phyloP scores from a whole-genome alignment of 64 coral and sea anemone genomes.

The Stichodactyla helianthus region DNA sequence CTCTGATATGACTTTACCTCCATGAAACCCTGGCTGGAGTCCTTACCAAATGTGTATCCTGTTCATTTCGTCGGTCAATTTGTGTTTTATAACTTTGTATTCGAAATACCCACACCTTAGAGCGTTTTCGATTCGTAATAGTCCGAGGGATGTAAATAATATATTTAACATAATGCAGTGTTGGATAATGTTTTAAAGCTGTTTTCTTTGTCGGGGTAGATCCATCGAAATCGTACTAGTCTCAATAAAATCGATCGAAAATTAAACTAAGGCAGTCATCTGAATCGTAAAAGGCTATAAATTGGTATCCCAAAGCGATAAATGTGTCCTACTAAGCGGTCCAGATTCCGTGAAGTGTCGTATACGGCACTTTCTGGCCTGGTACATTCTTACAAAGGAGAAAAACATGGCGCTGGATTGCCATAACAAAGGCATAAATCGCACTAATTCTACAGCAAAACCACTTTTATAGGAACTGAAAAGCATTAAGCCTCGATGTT shows the following conservation, averaged over 20 bases:
- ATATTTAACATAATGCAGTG: slow-evolving; percentile 6
- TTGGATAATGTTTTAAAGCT: background rate
- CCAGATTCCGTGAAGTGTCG: background rate
- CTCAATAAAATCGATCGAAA: background rate
- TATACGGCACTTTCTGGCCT: background rate
- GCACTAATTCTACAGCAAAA: background rate
- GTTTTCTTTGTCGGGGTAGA: background rate
- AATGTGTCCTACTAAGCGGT: background rate
- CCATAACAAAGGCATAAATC: background rate
- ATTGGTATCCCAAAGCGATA: slow-evolving; percentile 1
- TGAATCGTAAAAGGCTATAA: background rate
- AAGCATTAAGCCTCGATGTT: background rate
- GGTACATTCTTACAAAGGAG: slow-evolving; percentile 2
- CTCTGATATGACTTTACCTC: slow-evolving; percentile 11
- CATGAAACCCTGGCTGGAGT: slow-evolving; percentile 11
- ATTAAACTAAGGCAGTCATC: background rate
- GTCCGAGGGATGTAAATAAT: background rate
- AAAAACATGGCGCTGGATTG: background rate
- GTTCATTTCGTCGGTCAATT: slow-evolving; percentile 6
- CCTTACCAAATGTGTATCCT: background rate
- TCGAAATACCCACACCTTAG: background rate
- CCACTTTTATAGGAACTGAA: background rate
- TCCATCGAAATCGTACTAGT: background rate
- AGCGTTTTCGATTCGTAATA: background rate
- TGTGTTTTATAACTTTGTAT: background rate